Percentiles rank a stretch among this genome's conserved stretches.
phyloP scores from a whole-genome alignment of 2,113 vertebrate species.

The Clarias magur region DNA sequence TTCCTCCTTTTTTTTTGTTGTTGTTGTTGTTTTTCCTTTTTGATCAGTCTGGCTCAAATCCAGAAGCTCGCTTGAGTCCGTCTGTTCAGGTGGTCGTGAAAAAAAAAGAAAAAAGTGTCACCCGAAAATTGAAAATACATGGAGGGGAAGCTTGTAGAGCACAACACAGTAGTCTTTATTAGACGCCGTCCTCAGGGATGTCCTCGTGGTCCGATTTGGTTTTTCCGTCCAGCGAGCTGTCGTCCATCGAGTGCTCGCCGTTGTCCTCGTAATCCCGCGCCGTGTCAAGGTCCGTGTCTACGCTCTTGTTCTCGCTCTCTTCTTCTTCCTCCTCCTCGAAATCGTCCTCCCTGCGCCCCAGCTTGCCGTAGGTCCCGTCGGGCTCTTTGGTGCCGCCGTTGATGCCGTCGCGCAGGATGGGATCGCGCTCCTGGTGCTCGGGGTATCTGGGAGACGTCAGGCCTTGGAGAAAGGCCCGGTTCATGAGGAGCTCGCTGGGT shows the following conservation, averaged over 20 bases:
- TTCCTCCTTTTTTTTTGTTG: neutral
- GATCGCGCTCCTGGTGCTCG: slow-evolving; percentile 87
- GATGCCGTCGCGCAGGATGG: slow-evolving; percentile 80
- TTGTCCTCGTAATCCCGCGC: slow-evolving; percentile 97
- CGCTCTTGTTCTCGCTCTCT: slow-evolving; percentile 97
- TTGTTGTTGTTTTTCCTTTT: neutral
- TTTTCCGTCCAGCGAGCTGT: slow-evolving; percentile 98
- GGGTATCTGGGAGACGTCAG: slow-evolving; percentile 93
- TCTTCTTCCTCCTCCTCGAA: slow-evolving; percentile 95
- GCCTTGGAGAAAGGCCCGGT: slow-evolving; percentile 94
- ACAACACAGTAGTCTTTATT: slow-evolving; percentile 83
- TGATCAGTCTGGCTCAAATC: slow-evolving; percentile 12
- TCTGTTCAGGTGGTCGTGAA: neutral
- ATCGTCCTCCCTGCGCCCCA: slow-evolving; percentile 89
- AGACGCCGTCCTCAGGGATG: slow-evolving; percentile 95
- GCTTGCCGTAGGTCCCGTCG: slow-evolving; percentile 88
- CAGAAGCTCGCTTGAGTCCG: neutral
- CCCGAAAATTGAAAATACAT: neutral
- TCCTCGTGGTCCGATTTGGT: slow-evolving; percentile 99
- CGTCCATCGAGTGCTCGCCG: slow-evolving; percentile 97
- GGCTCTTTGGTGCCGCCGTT: slow-evolving; percentile 87
- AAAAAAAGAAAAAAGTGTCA: neutral
- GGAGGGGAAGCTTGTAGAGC: slow-evolving; percentile 76
- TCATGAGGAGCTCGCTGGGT: slow-evolving; percentile 96
- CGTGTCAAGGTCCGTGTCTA: slow-evolving; percentile 98